phyloP scores from a whole-genome alignment of 2,113 vertebrate species.

The Dicaeum eximium region DNA sequence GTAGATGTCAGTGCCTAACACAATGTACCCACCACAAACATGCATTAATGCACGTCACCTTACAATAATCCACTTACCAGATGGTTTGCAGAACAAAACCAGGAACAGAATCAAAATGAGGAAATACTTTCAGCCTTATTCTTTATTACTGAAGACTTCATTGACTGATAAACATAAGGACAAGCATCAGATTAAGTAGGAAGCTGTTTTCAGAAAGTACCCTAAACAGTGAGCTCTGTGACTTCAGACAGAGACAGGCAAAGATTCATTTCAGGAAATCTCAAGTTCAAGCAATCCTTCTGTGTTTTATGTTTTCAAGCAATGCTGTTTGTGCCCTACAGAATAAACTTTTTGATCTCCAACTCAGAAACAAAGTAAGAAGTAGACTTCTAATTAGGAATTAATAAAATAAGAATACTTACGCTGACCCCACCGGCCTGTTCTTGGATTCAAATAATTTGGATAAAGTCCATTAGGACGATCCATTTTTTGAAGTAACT shows the following conservation, averaged over 20 bases:
- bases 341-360: background rate
- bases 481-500: slow-evolving; percentile 97
- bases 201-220: background rate
- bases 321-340: background rate
- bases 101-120: background rate
- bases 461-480: slow-evolving; percentile 97
- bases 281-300: background rate
- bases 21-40: background rate
- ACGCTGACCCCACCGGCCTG: slow-evolving; percentile 98
- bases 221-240: background rate
- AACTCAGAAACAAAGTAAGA: background rate
- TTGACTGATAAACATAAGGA: background rate
- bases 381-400: background rate
- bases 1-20: background rate
- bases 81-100: background rate
- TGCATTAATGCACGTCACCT: background rate
- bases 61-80: background rate
- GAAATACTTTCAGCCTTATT: background rate
- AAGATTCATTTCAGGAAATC: background rate
- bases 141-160: background rate
- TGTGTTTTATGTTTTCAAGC: background rate
- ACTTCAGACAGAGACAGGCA: background rate
- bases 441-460: slow-evolving; percentile 97
- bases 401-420: slow-evolving; percentile 72
- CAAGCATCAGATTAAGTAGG: background rate